A percentile compares a stretch with the other conserved stretches of the same genome.
phyloP scores from a whole-genome alignment of 2,888 invertebrate genomes.

The Marasmarcha lunaedactyla region DNA sequence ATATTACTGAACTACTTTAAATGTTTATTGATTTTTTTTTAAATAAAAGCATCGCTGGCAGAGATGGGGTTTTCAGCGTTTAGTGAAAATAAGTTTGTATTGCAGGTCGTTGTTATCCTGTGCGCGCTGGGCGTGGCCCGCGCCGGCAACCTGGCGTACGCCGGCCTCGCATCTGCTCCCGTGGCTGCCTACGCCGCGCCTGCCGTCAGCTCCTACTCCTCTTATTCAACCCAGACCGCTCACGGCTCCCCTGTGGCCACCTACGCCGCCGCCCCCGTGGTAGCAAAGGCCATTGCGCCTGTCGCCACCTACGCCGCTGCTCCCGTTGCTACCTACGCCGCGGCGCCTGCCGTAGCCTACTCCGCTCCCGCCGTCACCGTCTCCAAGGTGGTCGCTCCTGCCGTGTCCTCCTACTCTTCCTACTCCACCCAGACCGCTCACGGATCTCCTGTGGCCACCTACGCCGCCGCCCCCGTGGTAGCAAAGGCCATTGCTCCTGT shows the following conservation, averaged over 20 bases:
- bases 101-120: constrained; percentile 68
- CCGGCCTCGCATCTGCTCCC: constrained; percentile 27
- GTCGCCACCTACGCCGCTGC: constrained; percentile 34
- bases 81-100: background rate
- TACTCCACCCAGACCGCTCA: constrained; percentile 23
- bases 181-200: constrained; percentile 30
- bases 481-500: constrained; percentile 31
- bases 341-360: constrained; percentile 21
- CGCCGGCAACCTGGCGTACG: constrained; percentile 57
- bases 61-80: too few species aligned
- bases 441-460: constrained; percentile 39
- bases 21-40: background rate
- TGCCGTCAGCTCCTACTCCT: constrained; percentile 22
- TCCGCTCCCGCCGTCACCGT: constrained; percentile 29
- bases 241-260: constrained; percentile 28
- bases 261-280: constrained; percentile 26
- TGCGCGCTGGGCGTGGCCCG: constrained; percentile 71
- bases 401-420: constrained; percentile 24
- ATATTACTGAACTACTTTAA: constrained; percentile 7
- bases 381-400: constrained; percentile 19
- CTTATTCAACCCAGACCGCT: constrained; percentile 34
- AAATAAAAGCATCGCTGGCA: too few species aligned
- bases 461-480: constrained; percentile 24
- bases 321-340: constrained; percentile 50
- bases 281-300: constrained; percentile 40